phyloP scores from a whole-genome alignment of 2,113 vertebrate genomes.

The Semnornis frantzii region DNA sequence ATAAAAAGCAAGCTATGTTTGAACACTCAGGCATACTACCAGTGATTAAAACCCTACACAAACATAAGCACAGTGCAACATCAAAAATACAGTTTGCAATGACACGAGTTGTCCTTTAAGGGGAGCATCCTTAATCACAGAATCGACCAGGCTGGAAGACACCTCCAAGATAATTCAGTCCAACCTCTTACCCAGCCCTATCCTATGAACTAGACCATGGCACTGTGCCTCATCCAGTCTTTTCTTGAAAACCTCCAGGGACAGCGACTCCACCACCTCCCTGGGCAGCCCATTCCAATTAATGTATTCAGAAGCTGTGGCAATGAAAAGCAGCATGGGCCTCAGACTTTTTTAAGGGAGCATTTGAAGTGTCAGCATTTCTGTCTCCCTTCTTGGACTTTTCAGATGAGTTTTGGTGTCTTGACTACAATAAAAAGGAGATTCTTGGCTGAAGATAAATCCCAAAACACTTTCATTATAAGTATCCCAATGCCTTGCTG shows the following conservation, averaged over 20 bases:
- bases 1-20: background rate
- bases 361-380: conserved; percentile 71
- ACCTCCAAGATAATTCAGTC: no score
- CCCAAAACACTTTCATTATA: background rate
- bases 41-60: conserved; percentile 15
- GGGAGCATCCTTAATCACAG: background rate
- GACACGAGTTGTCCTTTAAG: conserved; percentile 55
- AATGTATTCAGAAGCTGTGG: conserved; percentile 45
- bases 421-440: conserved; percentile 49
- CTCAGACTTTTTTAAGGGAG: conserved; percentile 66
- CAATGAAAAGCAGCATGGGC: conserved; percentile 59
- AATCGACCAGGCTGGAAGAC: no score
- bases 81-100: background rate
- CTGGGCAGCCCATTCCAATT: no score
- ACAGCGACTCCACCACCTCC: no score
- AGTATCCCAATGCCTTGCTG: background rate
- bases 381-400: background rate
- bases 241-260: no score
- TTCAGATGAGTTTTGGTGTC: conserved; percentile 34
- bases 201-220: no score
- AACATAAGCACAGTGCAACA: background rate
- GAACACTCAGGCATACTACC: background rate
- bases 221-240: no score
- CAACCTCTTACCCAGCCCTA: no score
- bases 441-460: background rate